Evolutionary conservation across 2,888 invertebrate species (phyloP), one percentile per base, ranked within the genome.

Genomic region (Aphodius granarius): DNA sequence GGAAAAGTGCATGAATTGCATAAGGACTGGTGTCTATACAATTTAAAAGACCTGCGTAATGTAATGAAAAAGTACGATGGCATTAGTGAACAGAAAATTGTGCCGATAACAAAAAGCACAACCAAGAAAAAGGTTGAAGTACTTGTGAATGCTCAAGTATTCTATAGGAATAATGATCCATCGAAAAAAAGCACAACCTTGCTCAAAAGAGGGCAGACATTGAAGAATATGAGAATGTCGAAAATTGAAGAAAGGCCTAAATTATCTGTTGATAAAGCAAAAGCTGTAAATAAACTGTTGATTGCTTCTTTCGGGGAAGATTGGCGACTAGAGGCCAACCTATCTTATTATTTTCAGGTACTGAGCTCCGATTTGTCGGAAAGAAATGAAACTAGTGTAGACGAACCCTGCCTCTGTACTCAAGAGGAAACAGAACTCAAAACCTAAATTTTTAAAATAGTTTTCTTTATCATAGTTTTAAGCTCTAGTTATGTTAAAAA

Each of bases 1-100:
- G 64, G 64, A 64, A 64, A 64, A 64, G 64, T 64, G 64, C 64
- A 64, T 64, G 64, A 64, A 64, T 64, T 64, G 64, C 5, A 64
- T 64, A 64, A 23, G 22, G 71, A 77, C 20, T 73, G 73, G 77
- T 62, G 66, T 43, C 16, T 75, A 21, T 73, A 71, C 68, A 20
- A 70, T 71, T n/a, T 77, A 15, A 74, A 74, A 70, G n/a, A 19
- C 5, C 19, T 68, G 21, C 21, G 43, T 15, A 63, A 23, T 43
- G 18, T 19, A 70, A 15, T 74, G n/a, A 66, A 66, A 16, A 22
- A 73, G 23, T n/a, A 21, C 16, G 66, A 73, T 22, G 66, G 73
- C 16, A 66, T 74, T 62, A 74, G 70, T 74, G 75, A 75, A 16
- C 21, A 72, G 19, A 75, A 75, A 43, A 72, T 20, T 66, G 43